Percentiles rank a stretch among this genome's conserved stretches.
These are phyloP conservation scores for Eulemur coronatus DNA, from an alignment of 2,797 vertebrate species.

Conservation along the genomic window DNA sequence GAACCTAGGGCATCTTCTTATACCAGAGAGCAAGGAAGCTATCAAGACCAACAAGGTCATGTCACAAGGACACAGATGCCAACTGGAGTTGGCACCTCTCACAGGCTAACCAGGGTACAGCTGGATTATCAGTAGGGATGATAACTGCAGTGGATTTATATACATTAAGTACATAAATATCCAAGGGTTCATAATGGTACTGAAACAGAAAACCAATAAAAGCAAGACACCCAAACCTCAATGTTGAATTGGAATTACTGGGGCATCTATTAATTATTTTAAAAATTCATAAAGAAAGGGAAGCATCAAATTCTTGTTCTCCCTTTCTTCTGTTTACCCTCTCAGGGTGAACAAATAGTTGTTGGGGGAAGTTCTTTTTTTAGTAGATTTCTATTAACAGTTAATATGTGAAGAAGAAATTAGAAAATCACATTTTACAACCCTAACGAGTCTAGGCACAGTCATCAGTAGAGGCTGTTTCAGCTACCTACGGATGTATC, in stretches of 20 bases:
- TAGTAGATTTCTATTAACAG: background rate
- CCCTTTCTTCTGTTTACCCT: background rate
- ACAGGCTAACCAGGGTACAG: background rate
- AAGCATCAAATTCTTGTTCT: background rate
- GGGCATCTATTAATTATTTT: background rate
- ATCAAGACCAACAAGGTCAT: background rate
- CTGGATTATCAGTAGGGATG: background rate
- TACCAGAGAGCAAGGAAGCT: background rate
- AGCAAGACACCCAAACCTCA: background rate
- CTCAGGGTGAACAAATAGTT: background rate
- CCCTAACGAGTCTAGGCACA: too few species aligned
- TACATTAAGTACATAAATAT: background rate
- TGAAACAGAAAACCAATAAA: background rate
- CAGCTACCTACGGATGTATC: background rate
- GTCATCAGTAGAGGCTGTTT: background rate
- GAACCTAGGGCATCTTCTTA: background rate
- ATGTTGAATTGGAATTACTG: background rate
- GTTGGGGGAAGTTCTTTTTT: background rate
- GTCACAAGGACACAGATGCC: background rate
- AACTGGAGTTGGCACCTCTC: background rate
- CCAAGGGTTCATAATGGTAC: background rate
- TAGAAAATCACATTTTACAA: background rate
- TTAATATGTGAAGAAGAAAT: background rate
- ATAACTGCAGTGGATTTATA: background rate
- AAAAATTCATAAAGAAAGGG: background rate